These are phyloP conservation scores for Cataglyphis albicans DNA, from an alignment of 2,888 invertebrate species.

Conservation along the genomic window DNA sequence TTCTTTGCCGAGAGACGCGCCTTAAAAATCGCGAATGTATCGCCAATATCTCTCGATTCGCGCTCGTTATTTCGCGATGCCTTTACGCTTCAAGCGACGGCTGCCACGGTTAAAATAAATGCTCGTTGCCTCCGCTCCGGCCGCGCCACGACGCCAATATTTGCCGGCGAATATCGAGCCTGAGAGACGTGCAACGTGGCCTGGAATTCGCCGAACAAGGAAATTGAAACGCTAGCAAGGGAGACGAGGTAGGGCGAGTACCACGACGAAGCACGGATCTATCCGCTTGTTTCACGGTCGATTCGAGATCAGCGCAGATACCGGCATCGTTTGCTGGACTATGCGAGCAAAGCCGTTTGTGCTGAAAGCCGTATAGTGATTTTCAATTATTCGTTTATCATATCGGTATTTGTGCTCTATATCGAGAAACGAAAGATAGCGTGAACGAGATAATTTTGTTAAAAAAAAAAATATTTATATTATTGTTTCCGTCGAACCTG, in stretches of 20 bases:
- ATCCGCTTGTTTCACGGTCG: constrained; percentile 51
- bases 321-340: constrained; percentile 15
- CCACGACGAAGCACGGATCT: constrained; percentile 21
- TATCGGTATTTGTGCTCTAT: neutral
- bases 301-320: constrained; percentile 34
- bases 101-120: constrained; percentile 66
- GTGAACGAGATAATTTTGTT: neutral
- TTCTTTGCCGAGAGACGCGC: neutral
- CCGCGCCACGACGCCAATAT: constrained; percentile 71
- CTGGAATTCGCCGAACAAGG: constrained; percentile 65
- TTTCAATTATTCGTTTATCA: constrained; percentile 35
- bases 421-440: neutral
- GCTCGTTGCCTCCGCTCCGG: constrained; percentile 46
- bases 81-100: constrained; percentile 50
- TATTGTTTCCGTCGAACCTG: neutral
- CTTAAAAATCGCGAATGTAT: neutral
- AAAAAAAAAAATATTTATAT: neutral
- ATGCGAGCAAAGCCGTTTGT: constrained; percentile 18
- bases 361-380: neutral
- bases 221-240: constrained; percentile 65
- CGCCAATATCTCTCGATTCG: constrained; percentile 12
- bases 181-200: constrained; percentile 56
- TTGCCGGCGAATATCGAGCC: constrained; percentile 72
- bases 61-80: constrained; percentile 23
- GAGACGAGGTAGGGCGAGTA: constrained; percentile 39